Evolutionary conservation across 1,140 invertebrate genomes (phyloP).

Genomic region (Lepidurus apus): DNA sequence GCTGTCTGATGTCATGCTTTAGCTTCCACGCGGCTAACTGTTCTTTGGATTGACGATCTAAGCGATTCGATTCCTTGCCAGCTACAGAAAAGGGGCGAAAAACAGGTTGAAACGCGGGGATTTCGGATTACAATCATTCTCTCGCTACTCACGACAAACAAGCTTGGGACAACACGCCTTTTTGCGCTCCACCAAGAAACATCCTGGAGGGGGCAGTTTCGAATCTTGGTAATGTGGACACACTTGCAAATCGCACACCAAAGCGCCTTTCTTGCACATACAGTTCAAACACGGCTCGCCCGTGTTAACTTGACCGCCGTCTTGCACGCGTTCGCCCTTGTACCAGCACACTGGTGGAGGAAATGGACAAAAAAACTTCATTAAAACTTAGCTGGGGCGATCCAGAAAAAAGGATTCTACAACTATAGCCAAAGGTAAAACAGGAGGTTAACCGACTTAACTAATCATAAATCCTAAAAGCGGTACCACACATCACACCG

Average conservation of each 20-base stretch:
- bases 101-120: not conserved
- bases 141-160: constrained; percentile 54
- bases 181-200: constrained; percentile 59
- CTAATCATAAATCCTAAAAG: not conserved
- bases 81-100: constrained; percentile 21
- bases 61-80: constrained; percentile 32
- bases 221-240: constrained; percentile 61
- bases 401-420: not conserved
- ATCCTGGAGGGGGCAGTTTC: constrained; percentile 62
- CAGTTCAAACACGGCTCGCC: constrained; percentile 70
- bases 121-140: not conserved
- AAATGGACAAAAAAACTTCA: constrained; percentile 20
- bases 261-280: constrained; percentile 60
- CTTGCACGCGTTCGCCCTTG: constrained; percentile 39
- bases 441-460: not conserved
- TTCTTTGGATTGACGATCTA: constrained; percentile 31
- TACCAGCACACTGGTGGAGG: constrained; percentile 41
- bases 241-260: constrained; percentile 68
- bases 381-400: not conserved
- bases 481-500: not conserved
- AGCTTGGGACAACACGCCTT: constrained; percentile 68
- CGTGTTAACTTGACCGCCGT: constrained; percentile 52
- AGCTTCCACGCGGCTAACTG: constrained; percentile 30
- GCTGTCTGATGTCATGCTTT: constrained; percentile 23
- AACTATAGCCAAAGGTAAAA: not conserved